phyloP scores from a whole-genome alignment of 2,888 invertebrate genomes.

The Muscina levida region DNA sequence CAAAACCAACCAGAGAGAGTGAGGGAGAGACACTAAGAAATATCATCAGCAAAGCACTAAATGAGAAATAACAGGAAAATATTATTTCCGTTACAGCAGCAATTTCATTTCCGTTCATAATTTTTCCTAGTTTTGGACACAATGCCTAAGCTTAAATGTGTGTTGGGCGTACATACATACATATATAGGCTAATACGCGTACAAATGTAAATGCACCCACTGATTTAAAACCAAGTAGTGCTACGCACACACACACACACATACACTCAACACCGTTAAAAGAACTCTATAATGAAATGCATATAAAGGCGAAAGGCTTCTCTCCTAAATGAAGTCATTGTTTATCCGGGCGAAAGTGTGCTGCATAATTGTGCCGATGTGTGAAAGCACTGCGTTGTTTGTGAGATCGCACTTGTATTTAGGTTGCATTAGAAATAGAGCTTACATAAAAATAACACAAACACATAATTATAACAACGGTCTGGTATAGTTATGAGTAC shows the following conservation, averaged over 20 bases:
- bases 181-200: no score
- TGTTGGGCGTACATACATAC: no score
- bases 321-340: conserved; percentile 16
- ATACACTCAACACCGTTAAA: not conserved
- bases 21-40: conserved; percentile 42
- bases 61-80: conserved; percentile 58
- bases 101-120: conserved; percentile 74
- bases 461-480: conserved; percentile 7
- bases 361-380: not conserved
- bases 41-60: conserved; percentile 54
- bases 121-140: conserved; percentile 66
- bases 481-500: no score
- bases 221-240: no score
- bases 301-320: not conserved
- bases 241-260: not conserved
- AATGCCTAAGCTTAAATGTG: conserved; percentile 19
- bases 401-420: no score
- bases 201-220: no score
- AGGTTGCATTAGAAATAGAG: conserved; percentile 19
- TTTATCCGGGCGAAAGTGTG: conserved; percentile 9
- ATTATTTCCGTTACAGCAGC: conserved; percentile 75
- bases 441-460: conserved; percentile 9
- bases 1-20: conserved; percentile 17
- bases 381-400: no score
- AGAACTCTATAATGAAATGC: not conserved